Conservation (phyloP, 2,888 invertebrate genomes). For the Caprella mutica region DNA sequence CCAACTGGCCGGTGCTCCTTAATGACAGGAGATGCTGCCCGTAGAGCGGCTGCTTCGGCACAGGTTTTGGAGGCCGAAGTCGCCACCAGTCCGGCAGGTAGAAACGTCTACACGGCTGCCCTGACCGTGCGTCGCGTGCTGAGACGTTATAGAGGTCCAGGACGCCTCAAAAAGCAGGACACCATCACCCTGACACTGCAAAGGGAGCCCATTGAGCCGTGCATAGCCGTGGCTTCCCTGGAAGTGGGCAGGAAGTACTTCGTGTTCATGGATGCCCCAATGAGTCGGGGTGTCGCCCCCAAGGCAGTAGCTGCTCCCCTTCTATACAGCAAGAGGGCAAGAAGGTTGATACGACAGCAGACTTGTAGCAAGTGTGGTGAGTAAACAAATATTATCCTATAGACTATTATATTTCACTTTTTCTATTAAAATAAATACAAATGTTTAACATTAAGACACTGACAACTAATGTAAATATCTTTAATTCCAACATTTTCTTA, state of each 20-base stretch:
- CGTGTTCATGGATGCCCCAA: slow-evolving; percentile 1
- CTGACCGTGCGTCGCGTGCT: slow-evolving; percentile 2
- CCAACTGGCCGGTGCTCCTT: background rate
- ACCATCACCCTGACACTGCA: slow-evolving; percentile 3
- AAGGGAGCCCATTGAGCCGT: background rate
- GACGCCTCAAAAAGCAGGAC: slow-evolving; percentile 7
- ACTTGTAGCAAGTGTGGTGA: slow-evolving; percentile 5
- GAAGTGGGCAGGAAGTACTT: slow-evolving; percentile 6
- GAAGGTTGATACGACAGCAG: slow-evolving; percentile 5
- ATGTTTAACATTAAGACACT: no score
- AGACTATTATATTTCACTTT: no score
- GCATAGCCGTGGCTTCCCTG: slow-evolving; percentile 4
- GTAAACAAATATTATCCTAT: no score
- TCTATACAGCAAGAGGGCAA: slow-evolving; percentile 1
- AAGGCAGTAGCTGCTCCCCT: slow-evolving; percentile 3
- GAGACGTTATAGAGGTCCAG: slow-evolving; percentile 6
- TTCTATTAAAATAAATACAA: no score
- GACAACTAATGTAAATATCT: no score
- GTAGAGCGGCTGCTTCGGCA: background rate
- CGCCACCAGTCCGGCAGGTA: background rate
- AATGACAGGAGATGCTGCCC: slow-evolving; percentile 1
- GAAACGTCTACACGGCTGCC: background rate
- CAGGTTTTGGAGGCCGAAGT: slow-evolving; percentile 6
- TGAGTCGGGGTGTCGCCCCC: background rate
- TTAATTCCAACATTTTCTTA: no score